Conservation (phyloP, 2,113 vertebrate species). For the Hemiscyllium ocellatum region DNA sequence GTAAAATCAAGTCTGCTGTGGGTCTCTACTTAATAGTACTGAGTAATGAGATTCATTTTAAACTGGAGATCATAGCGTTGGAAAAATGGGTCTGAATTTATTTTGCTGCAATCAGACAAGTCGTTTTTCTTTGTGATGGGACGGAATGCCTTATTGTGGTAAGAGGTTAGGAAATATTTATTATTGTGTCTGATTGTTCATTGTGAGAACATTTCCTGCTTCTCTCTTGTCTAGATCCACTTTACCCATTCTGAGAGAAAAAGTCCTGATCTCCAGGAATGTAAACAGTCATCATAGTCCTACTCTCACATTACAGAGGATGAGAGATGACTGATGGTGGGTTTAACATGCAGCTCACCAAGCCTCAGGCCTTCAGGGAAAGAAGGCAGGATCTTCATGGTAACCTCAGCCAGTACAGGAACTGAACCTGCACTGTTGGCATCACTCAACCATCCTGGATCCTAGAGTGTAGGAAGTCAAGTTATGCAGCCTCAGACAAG, state of each 20-base stretch:
- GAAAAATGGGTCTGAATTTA: not conserved
- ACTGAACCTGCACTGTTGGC: too few species aligned
- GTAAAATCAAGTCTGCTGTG: slow-evolving; percentile 20
- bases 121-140: not conserved
- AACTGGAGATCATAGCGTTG: not conserved
- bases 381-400: too few species aligned
- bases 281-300: too few species aligned
- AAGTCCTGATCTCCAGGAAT: too few species aligned
- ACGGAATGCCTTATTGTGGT: not conserved
- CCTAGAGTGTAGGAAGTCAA: not conserved
- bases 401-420: too few species aligned
- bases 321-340: too few species aligned
- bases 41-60: slow-evolving; percentile 18
- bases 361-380: too few species aligned
- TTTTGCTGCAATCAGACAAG: not conserved
- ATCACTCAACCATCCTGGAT: not conserved
- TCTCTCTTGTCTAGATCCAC: not conserved
- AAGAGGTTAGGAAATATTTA: not conserved
- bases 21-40: not conserved
- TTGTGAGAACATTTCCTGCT: not conserved
- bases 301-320: too few species aligned
- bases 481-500: not conserved
- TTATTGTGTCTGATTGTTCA: not conserved
- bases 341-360: too few species aligned
- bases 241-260: not conserved